Base-by-base conservation (phyloP, 1,140 invertebrate genomes). In the Proctacanthus coquilletti region DNA sequence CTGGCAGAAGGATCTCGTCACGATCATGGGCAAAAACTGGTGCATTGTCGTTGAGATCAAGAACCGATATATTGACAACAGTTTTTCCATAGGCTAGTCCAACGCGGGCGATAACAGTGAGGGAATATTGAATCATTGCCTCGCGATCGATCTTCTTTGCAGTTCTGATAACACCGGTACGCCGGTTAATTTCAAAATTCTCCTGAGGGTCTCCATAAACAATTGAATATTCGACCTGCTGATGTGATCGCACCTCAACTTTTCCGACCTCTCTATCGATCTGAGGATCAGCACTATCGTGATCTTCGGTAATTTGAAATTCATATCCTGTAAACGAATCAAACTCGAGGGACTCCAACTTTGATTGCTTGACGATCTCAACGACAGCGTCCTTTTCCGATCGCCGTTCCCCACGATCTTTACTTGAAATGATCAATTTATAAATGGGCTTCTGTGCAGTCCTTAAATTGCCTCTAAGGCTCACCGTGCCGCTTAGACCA, bases 21-120 rank as follows among this genome's bases (percentile, higher is more conserved):
- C 75, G 76, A 29, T 77, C 76, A 43, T 74, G 70, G 8, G 74
- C 68, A 56, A 95, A 95, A 36, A 72, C 66, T 1, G 92, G 91
- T 23, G 77, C 71, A 60, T 92, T 91, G 59, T 97, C 92, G 56
- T 97, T 96, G 3, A 89, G 65, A 63, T 96, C 91, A n/a, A 80
- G 60, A 1, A 98, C 65, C 0, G 75, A 74, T 27, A 98, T 74
- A 42, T 80, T 82, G 0, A 93, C 81, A 9, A 60, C 65, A 19
- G 75, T 80, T 45, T 75, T 71, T 0, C 78, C 82, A 49, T 74
- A 81, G 0, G 76, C 70, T 9, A 75, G 54, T 15, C 72, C 70
- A 39, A 45, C 58, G 57, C 71, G 70, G 0, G 87, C 91, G 13
- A 80, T 69, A 1, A 93, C 66, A 44, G 71, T 72, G 18, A 97